A percentile compares a stretch with the other conserved stretches of the same genome.
Evolutionary conservation across 2,797 vertebrate genomes (phyloP).

Genomic region (Paramormyrops hopkinsi): DNA sequence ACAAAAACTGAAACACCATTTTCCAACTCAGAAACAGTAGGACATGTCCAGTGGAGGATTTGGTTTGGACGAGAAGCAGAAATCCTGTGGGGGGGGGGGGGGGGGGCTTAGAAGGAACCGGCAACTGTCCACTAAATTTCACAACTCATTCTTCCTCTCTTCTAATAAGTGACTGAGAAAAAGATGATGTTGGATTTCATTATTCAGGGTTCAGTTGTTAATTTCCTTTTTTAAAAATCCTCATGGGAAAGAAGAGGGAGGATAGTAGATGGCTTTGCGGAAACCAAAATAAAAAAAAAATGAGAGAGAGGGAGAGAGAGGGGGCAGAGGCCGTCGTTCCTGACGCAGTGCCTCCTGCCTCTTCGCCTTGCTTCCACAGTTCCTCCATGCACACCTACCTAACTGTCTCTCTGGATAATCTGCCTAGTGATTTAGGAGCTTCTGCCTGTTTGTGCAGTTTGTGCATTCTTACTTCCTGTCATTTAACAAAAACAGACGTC

Average conservation of each 20-base stretch:
- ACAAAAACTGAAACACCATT: neutral
- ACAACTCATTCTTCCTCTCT: neutral
- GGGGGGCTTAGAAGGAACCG: neutral
- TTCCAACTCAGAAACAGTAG: neutral
- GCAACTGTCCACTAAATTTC: neutral
- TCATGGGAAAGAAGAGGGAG: neutral
- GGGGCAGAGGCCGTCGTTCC: neutral
- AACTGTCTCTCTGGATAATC: conserved; percentile 8
- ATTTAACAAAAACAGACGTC: conserved; percentile 28
- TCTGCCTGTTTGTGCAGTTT: conserved; percentile 17
- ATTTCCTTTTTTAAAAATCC: neutral
- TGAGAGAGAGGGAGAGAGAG: neutral
- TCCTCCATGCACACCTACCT: conserved; percentile 13
- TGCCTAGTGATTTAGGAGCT: conserved; percentile 25
- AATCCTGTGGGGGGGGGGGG: neutral
- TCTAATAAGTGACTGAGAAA: neutral
- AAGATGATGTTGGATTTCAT: neutral
- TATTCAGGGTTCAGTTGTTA: neutral
- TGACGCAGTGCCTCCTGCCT: neutral
- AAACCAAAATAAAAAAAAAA: neutral
- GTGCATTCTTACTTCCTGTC: conserved; percentile 22
- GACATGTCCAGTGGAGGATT: neutral
- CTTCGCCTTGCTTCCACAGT: neutral
- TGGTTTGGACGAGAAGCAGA: neutral
- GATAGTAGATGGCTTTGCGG: neutral